Evolutionary conservation across 1,140 invertebrate genomes (phyloP), one percentile per base, ranked within the genome.

Genomic region (Dinoponera quadriceps): DNA sequence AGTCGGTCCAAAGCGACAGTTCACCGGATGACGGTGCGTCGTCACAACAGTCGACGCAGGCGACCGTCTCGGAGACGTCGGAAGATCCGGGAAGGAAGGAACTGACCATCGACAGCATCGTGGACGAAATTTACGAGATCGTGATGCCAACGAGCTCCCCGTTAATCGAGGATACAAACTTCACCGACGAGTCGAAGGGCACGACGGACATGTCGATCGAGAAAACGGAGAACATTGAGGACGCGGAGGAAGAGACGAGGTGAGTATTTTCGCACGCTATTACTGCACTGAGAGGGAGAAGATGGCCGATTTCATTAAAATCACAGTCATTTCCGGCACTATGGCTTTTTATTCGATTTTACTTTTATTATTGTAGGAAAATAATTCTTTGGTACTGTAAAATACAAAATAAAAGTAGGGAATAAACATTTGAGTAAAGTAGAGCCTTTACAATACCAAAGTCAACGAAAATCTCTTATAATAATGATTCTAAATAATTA

Each of bases 181-280:
- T 7, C 11, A 33, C 14, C 0, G 29, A 25, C 11, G 59, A 77
- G 1, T 82, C 33, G 44, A 88, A 85, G 13, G 85, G 38, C 16
- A 27, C 13, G 1, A 13, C 60, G 0, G 71, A 38, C 7, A 63
- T 80, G 0, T 20, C 49, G 1, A n/a, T 55, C 18, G 82, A 81
- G 13, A 90, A 81, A 25, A 44, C 33, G 54, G 89, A 77, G 62
- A 55, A 13, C 20, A 27, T 69, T n/a, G 88, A 92, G 14, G 91
- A 93, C 3, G 89, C 92, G 38, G 86, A 90, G 1, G 91, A 93
- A 57, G 92, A 93, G 59, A 91, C 71, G 16, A 91, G 92, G 92
- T 93, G 49, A 68, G 7, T n/a, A n/a, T n/a, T n/a, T n/a, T n/a
- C n/a, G n/a, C n/a, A n/a, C n/a, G n/a, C n/a, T n/a, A n/a, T n/a